These are phyloP conservation scores for Calyptommatus sinebrachiatus DNA, from an alignment of 2,113 vertebrate genomes.

Conservation along the genomic window DNA sequence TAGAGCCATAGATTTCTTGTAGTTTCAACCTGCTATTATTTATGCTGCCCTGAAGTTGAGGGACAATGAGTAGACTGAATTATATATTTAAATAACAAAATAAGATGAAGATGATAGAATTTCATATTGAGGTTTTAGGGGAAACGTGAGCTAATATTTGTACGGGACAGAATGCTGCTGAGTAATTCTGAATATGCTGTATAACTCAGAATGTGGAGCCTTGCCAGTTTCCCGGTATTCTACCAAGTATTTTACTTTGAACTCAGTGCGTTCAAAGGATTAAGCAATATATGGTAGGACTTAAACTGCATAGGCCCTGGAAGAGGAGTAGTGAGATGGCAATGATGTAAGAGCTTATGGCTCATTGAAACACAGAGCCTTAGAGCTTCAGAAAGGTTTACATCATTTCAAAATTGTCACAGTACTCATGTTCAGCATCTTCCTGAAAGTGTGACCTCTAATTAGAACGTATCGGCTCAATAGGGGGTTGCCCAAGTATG, in stretches of 20 bases:
- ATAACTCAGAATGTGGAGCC: not conserved
- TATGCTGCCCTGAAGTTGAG: not conserved
- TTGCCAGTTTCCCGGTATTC: not conserved
- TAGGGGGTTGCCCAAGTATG: not conserved
- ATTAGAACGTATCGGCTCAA: not conserved
- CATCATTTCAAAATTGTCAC: not conserved
- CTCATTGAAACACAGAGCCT: not conserved
- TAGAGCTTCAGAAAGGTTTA: not conserved
- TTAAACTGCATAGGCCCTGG: not conserved
- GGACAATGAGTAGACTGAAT: too few species aligned
- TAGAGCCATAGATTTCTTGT: too few species aligned
- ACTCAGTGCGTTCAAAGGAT: not conserved
- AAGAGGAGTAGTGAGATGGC: accelerated
- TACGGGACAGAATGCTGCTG: not conserved
- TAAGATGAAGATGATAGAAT: not conserved
- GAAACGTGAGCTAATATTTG: not conserved
- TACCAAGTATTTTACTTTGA: too few species aligned
- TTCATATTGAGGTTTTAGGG: not conserved
- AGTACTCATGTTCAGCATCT: not conserved
- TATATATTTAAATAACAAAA: too few species aligned
- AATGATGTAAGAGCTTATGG: not conserved
- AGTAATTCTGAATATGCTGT: not conserved
- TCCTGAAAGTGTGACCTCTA: not conserved
- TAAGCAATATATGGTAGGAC: not conserved
- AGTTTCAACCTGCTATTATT: not conserved